Base-by-base conservation (phyloP, 2,888 invertebrate genomes). In the Chesias legatella region DNA sequence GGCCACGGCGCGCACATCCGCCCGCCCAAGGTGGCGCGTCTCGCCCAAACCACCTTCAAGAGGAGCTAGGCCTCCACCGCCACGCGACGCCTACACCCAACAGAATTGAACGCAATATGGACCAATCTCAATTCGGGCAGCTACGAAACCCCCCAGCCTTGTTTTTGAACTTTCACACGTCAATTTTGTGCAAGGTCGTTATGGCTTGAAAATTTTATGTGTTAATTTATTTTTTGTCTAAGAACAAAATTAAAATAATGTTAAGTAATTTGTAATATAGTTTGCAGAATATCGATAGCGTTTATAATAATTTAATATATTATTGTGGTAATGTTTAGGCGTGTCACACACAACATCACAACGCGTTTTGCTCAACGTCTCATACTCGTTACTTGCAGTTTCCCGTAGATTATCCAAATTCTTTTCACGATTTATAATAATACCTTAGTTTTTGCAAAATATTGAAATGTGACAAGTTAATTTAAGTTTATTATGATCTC, bases 401-500 rank as follows among this genome's bases (percentile, higher is more conserved):
- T 22, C 28, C 20, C 1, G 33, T 32, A 45, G 35, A 36, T 36
- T 39, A 43, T 36, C 34, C 40, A 39, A 48, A 52, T 37, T 32
- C 27, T 38, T 11, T 31, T 10, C 20, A 30, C 9, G 11, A 33
- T 30, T 13, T 21, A 21, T 27, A 26, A 31, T 17, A n/a, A n/a
- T n/a, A n/a, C 29, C 29, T 27, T 23, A 21, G 50, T 42, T 45
- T 49, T 45, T 49, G 50, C 59, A 73, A 75, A 70, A 73, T 76
- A 73, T 70, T 72, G 73, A 71, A 74, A 69, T 73, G 79, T 79
- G 81, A 81, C 81, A 77, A 76, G 76, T 80, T 78, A 67, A 73
- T 81, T 60, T 88, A 88, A 86, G 85, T 80, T 75, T 79, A 80
- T 83, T 83, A 86, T 88, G 88, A 88, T 88, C 88, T 88, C 88